phyloP scores from a whole-genome alignment of 2,888 invertebrate genomes.

The Arge pagana region DNA sequence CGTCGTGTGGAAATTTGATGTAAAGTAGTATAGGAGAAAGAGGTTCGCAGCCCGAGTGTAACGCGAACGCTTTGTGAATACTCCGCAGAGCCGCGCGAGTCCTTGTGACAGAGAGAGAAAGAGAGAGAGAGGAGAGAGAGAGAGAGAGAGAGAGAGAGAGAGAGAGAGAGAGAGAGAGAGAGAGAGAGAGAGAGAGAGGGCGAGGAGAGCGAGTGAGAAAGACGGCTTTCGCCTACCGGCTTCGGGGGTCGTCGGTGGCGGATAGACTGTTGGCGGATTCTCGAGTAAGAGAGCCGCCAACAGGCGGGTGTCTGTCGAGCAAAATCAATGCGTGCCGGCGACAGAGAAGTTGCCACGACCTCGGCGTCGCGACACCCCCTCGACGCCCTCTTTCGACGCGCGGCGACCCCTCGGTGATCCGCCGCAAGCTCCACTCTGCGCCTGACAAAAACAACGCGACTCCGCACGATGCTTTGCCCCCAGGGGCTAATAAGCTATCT shows the following conservation, averaged over 20 bases:
- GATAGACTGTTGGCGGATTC: conserved; percentile 39
- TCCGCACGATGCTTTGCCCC: conserved; percentile 23
- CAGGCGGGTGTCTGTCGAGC: conserved; percentile 53
- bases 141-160: conserved; percentile 17
- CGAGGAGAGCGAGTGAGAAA: background rate
- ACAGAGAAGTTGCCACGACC: conserved; percentile 43
- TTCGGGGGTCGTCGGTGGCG: conserved; percentile 10
- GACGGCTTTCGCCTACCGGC: background rate
- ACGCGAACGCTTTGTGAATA: conserved; percentile 7
- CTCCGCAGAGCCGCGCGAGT: background rate
- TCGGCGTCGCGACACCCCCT: conserved; percentile 22
- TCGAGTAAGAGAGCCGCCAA: conserved; percentile 45
- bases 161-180: conserved; percentile 5
- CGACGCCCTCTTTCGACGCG: conserved; percentile 26
- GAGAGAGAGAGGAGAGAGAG: conserved; percentile 12
- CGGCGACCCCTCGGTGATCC: conserved; percentile 30
- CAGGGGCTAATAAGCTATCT: conserved; percentile 45
- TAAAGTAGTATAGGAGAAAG: too few relatives aligned
- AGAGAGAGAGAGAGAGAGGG: background rate
- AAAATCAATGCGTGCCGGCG: conserved; percentile 56
- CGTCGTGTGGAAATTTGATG: conserved; percentile 9
- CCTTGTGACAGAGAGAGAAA: conserved; percentile 20
- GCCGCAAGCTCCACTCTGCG: conserved; percentile 17
- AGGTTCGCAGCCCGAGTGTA: conserved; percentile 4
- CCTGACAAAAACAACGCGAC: conserved; percentile 29